phyloP scores from a whole-genome alignment of 2,888 invertebrate species.

The Pharmacophagus antenor region DNA sequence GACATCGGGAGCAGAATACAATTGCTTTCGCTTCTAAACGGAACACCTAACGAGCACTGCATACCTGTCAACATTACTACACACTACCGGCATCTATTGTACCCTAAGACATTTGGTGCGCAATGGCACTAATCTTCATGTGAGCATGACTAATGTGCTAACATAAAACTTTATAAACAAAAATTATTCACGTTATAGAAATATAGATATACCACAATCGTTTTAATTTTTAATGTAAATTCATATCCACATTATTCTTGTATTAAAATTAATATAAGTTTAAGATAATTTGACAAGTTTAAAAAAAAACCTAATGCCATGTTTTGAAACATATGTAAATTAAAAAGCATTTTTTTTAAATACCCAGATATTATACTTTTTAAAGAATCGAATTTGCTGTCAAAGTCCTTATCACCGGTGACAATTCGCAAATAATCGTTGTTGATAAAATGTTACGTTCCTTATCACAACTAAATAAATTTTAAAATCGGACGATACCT shows the following conservation, averaged over 20 bases:
- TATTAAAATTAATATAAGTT: no score
- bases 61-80: conserved; percentile 15
- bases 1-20: not conserved
- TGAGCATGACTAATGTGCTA: conserved; percentile 34
- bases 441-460: conserved; percentile 6
- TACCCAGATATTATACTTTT: no score
- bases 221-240: no score
- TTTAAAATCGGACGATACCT: conserved; percentile 10
- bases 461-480: conserved; percentile 11
- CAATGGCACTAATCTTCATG: conserved; percentile 52
- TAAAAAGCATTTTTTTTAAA: no score
- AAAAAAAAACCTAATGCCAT: no score
- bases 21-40: not conserved
- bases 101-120: conserved; percentile 53
- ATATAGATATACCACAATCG: not conserved
- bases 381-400: no score
- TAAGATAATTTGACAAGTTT: no score
- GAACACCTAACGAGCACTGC: conserved; percentile 20
- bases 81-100: conserved; percentile 9
- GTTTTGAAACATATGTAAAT: no score
- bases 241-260: no score
- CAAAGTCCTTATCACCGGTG: no score
- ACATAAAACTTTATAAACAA: conserved; percentile 14
- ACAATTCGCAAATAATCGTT: conserved; percentile 1
- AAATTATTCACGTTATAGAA: conserved; percentile 6